phyloP scores from a whole-genome alignment of 2,113 vertebrate genomes.

The Bostrychus sinensis region DNA sequence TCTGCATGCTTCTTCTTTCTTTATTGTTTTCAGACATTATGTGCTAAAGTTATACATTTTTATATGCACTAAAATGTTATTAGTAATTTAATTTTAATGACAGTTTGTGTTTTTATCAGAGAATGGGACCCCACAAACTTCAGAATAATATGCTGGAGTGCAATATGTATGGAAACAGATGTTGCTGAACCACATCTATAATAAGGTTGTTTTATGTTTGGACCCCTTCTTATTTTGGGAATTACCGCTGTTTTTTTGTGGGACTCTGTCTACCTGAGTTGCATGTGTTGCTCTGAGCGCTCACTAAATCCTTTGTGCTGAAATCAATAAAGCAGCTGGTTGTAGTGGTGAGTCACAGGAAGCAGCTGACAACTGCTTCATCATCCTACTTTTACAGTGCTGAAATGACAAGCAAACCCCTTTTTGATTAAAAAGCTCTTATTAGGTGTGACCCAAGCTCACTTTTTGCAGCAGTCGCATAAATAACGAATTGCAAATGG shows the following conservation, averaged over 20 bases:
- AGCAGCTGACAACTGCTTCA: conserved; percentile 26
- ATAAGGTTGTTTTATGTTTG: background rate
- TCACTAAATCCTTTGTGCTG: conserved; percentile 36
- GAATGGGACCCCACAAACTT: background rate
- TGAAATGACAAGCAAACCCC: conserved; percentile 25
- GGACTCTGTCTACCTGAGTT: background rate
- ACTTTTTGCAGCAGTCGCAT: background rate
- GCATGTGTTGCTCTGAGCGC: no score
- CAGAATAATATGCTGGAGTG: background rate
- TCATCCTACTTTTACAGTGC: conserved; percentile 43
- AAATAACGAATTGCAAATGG: no score
- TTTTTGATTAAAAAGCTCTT: conserved; percentile 27
- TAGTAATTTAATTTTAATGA: background rate
- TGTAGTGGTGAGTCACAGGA: conserved; percentile 50
- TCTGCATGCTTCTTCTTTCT: no score
- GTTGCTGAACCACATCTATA: background rate
- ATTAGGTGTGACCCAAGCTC: conserved; percentile 7
- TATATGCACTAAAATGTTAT: no score
- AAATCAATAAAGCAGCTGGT: conserved; percentile 4
- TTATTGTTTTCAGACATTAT: no score
- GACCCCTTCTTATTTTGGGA: background rate
- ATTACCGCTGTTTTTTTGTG: background rate
- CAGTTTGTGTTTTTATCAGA: background rate
- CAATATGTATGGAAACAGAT: background rate
- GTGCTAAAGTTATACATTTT: no score